phyloP scores from a whole-genome alignment of 2,888 invertebrate genomes.

The Helobdella robusta region DNA sequence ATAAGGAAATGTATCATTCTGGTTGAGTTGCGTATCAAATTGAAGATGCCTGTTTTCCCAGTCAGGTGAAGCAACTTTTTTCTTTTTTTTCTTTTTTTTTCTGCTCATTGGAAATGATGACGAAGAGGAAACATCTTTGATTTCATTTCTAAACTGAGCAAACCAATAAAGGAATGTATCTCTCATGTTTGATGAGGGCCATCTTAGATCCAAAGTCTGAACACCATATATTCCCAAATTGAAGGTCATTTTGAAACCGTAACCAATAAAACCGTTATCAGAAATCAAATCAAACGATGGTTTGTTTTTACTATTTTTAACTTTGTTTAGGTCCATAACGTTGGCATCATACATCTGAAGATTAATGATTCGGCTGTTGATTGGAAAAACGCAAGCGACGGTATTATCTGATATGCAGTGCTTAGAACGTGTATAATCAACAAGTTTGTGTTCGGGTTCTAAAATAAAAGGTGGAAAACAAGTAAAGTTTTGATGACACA shows the following conservation, averaged over 20 bases:
- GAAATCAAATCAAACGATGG: background rate
- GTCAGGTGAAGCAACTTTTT: too few relatives aligned
- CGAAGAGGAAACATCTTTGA: background rate
- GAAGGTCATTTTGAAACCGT: constrained; percentile 32
- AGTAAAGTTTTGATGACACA: constrained; percentile 38
- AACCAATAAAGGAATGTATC: constrained; percentile 31
- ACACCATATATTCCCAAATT: constrained; percentile 28
- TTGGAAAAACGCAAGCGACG: constrained; percentile 40
- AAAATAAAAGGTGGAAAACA: constrained; percentile 6
- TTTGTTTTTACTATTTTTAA: background rate
- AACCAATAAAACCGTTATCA: constrained; percentile 33
- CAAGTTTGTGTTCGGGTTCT: constrained; percentile 37
- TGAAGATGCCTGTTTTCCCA: too few relatives aligned
- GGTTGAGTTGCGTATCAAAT: too few relatives aligned
- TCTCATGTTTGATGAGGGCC: constrained; percentile 33
- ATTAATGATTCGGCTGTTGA: constrained; percentile 40
- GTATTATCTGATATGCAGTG: constrained; percentile 26
- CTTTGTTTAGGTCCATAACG: constrained; percentile 21
- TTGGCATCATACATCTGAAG: constrained; percentile 39
- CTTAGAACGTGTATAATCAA: constrained; percentile 42
- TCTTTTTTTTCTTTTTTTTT: too few relatives aligned
- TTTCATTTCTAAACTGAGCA: background rate
- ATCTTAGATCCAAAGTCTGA: constrained; percentile 32
- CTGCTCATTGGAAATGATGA: background rate
- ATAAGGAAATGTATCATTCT: too few relatives aligned